A percentile compares a stretch with the other conserved stretches of the same genome.
Evolutionary conservation across 2,888 invertebrate species (phyloP).

Genomic region (Xylocampa areola): DNA sequence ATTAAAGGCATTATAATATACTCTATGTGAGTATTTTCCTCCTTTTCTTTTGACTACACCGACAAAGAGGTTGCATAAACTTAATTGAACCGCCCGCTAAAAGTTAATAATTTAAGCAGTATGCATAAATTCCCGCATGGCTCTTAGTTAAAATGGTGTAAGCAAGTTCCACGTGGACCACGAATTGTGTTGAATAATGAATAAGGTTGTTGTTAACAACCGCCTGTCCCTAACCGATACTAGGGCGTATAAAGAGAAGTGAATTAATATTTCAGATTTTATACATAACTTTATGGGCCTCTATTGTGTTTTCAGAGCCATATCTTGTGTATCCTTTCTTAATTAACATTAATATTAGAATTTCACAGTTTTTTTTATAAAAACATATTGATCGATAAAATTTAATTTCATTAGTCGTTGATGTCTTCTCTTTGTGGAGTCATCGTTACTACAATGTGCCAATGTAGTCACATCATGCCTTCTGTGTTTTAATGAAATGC

Average conservation of each 20-base stretch:
- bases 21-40: no score
- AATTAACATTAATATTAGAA: background rate
- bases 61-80: conserved; percentile 4
- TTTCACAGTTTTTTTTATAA: no score
- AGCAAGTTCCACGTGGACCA: conserved; percentile 37
- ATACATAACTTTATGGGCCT: background rate
- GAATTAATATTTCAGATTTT: conserved; percentile 5
- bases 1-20: no score
- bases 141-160: conserved; percentile 36
- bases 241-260: conserved; percentile 7
- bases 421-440: conserved; percentile 46
- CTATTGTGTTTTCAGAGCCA: background rate
- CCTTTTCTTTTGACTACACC: no score
- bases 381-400: conserved; percentile 9
- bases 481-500: background rate
- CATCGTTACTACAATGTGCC: conserved; percentile 19
- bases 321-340: background rate
- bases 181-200: conserved; percentile 47
- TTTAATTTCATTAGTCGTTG: conserved; percentile 42
- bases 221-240: conserved; percentile 8
- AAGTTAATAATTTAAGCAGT: conserved; percentile 27
- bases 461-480: background rate
- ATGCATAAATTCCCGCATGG: conserved; percentile 16
- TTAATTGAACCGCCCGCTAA: background rate
- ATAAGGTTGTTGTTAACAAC: conserved; percentile 24